Evolutionary conservation across 2,113 vertebrate species (phyloP).

Genomic region (Paraplagusia blochii): DNA sequence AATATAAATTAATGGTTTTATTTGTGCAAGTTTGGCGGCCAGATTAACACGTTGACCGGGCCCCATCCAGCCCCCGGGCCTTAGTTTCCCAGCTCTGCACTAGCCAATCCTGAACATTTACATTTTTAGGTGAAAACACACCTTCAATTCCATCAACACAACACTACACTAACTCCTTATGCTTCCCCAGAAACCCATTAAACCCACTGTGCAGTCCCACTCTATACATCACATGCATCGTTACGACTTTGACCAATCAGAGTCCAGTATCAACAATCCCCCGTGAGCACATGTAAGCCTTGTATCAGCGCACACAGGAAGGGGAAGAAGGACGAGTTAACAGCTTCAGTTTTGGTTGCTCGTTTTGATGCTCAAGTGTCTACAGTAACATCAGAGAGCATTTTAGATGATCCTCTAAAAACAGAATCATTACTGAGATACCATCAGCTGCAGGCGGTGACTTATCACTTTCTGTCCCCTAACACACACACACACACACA

Average conservation of each 20-base stretch:
- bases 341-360: slow-evolving; percentile 9
- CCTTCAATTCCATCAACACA: slow-evolving; percentile 8
- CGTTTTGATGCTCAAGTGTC: slow-evolving; percentile 9
- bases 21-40: too few relatives aligned
- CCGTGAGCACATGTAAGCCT: neutral
- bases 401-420: slow-evolving; percentile 23
- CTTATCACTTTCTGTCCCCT: slow-evolving; percentile 10
- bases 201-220: too few relatives aligned
- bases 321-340: slow-evolving; percentile 5
- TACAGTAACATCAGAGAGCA: slow-evolving; percentile 29
- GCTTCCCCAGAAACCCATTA: too few relatives aligned
- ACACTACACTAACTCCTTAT: too few relatives aligned
- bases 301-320: neutral
- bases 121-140: too few relatives aligned
- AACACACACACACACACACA: slow-evolving; percentile 4
- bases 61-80: too few relatives aligned
- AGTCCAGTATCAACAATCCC: neutral
- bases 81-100: too few relatives aligned
- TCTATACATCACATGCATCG: too few relatives aligned
- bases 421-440: slow-evolving; percentile 25
- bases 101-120: too few relatives aligned
- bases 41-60: too few relatives aligned
- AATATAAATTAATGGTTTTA: too few relatives aligned
- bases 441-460: slow-evolving; percentile 23
- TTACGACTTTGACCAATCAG: neutral